A percentile compares a stretch with the other conserved stretches of the same genome.
Conservation (phyloP, 1,140 invertebrate genomes). For the Cotesia typhae region DNA sequence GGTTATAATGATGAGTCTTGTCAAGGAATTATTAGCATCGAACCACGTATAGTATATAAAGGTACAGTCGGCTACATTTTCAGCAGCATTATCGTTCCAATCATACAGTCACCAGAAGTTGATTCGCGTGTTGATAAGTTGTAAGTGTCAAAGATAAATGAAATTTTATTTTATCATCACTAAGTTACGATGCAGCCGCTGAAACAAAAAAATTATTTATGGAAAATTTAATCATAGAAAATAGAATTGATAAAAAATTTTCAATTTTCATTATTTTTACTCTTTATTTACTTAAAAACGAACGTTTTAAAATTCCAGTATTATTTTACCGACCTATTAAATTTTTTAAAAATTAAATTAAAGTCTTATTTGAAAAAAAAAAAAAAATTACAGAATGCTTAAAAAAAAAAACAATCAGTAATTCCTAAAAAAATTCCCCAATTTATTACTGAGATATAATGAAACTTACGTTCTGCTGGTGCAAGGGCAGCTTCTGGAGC, state of each 20-base stretch:
- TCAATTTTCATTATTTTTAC: no score
- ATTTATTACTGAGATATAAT: neutral
- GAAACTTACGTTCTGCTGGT: conserved; percentile 40
- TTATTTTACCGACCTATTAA: no score
- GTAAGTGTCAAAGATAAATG: neutral
- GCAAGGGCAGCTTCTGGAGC: conserved; percentile 50
- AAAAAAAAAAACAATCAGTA: no score
- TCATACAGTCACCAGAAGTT: conserved; percentile 1
- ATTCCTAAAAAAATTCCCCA: neutral
- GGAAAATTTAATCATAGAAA: no score
- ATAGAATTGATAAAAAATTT: no score
- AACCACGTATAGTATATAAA: neutral
- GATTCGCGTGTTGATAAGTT: neutral
- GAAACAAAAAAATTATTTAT: conserved; percentile 3
- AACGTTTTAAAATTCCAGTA: no score
- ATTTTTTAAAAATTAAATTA: no score
- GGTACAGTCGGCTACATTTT: conserved; percentile 4
- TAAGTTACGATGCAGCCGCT: conserved; percentile 34
- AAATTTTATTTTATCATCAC: neutral
- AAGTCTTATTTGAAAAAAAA: no score
- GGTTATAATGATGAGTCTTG: neutral
- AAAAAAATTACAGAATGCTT: no score
- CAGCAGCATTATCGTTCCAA: conserved; percentile 16
- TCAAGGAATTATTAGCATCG: conserved; percentile 16
- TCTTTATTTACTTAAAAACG: no score